phyloP scores from a whole-genome alignment of 2,113 vertebrate genomes.

The Bos javanicus region DNA sequence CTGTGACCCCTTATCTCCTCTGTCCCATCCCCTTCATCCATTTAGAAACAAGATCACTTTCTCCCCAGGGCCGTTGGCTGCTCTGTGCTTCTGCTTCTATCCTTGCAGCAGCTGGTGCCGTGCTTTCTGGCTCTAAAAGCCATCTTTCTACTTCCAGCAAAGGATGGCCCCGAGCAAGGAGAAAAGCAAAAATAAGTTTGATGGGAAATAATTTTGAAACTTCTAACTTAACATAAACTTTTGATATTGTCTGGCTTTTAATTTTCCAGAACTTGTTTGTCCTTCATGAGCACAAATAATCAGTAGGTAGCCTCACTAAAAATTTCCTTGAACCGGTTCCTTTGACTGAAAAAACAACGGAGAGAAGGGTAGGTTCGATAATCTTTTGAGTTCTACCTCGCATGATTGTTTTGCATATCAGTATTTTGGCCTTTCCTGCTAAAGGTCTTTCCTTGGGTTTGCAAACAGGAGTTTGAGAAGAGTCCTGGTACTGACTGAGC shows the following conservation, averaged over 20 bases:
- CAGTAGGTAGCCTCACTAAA: constrained; percentile 58
- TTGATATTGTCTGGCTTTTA: constrained; percentile 55
- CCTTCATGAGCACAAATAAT: constrained; percentile 51
- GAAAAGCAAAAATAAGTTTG: constrained; percentile 37
- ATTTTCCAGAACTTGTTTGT: constrained; percentile 68
- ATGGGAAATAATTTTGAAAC: constrained; percentile 61
- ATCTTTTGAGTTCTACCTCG: constrained; percentile 38
- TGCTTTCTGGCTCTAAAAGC: background rate
- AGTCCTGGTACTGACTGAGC: constrained; percentile 53
- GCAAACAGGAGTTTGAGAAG: constrained; percentile 67
- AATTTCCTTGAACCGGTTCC: constrained; percentile 66
- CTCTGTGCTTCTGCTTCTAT: background rate
- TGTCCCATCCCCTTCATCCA: background rate
- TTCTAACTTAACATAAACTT: constrained; percentile 38
- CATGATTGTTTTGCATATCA: constrained; percentile 63
- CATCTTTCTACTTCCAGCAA: constrained; percentile 44
- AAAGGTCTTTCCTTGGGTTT: constrained; percentile 68
- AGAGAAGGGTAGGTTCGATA: background rate
- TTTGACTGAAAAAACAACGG: constrained; percentile 21
- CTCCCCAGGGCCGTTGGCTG: background rate
- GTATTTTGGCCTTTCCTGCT: constrained; percentile 64
- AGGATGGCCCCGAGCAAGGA: constrained; percentile 9
- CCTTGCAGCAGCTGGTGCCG: background rate
- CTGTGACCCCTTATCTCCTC: background rate
- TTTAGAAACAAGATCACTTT: constrained; percentile 3